Base-by-base conservation (phyloP, 1,140 invertebrate genomes). In the Mylabris phalerata region DNA sequence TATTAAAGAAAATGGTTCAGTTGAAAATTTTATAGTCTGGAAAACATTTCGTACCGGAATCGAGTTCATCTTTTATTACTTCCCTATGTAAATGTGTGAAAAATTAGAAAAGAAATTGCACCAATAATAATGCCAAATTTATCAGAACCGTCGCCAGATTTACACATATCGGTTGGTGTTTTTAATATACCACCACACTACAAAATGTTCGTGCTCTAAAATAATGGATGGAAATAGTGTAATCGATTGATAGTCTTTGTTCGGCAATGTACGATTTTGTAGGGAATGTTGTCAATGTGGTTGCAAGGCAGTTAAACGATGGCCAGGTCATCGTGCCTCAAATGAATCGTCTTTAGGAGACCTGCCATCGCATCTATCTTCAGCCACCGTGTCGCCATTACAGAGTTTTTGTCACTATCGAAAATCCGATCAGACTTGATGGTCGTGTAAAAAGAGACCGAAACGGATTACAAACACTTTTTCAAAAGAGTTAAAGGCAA, bases 21-120 rank as follows among this genome's bases (percentile, higher is more conserved):
- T 59, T 59, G 57, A 59, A 59, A 59, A 59, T 59, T 59, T 59
- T 59, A 59, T 59, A 59, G 57, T 45, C 52, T 46, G 57, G 57
- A 59, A 59, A 59, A 59, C 52, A 59, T 59, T 52, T 52, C 32
- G 47, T 44, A 58, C 51, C 49, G 57, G 57, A 59, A 59, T 52
- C 57, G 51, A 50, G 42, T 32, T 44, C 46, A 54, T 54, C 51
- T 54, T 24, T 38, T 54, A 45, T 46, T 46, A 54, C 51, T 54
- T 54, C 43, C 43, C 4, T 32, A 27, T 45, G 42, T 11, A 54
- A 46, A 45, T 45, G 9, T 46, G 42, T n/a, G 26, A 45, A 54
- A 26, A 54, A 54, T 46, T 54, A 32, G 7, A 32, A 32, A 32
- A 32, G 7, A 32, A 32, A 32, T 7, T 4, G 32, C 32, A 32